Base-by-base conservation (phyloP, 64 coral and sea anemone genomes). In the Montipora cactus region DNA sequence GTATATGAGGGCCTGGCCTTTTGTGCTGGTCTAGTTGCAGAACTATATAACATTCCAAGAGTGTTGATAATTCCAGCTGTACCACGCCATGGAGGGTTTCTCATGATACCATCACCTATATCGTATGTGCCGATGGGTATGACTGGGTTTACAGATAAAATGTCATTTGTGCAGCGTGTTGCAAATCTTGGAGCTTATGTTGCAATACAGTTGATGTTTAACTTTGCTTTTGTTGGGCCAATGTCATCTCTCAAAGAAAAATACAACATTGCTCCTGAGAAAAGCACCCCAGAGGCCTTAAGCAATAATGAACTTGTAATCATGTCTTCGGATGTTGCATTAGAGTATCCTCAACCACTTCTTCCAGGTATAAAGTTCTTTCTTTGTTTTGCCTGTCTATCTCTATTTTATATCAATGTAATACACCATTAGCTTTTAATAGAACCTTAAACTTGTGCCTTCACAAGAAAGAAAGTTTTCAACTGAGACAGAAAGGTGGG, bases 191-290 rank as follows among this genome's bases (percentile, higher is more conserved):
- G 72, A 0, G 59, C 72, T 6, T 92, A 61, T 22, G 47, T 81
- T 3, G 67, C 8, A 45, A 70, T 73, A 59, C 15, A 75, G 8
- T 13, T 9, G 14, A 37, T 37, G 37, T 50, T 79, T 8, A 18
- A 52, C 7, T 3, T 79, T 18, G 5, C 49, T 2, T 4, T 15
- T 10, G 12, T 8, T 7, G 19, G 47, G 19, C 12, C 22, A 51
- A 79, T 79, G 15, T 5, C 48, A 8, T 18, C 46, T 2, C 21
- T 95, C 0, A 91, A 91, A 49, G 19, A 7, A 11, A 87, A 87
- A 87, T 95, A 88, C 69, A 81, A 87, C 48, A 92, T 95, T n/a
- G 91, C 78, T 78, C 89, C 94, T 19, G 94, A 95, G 12, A 77
- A 62, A 44, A 91, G 75, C 51, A 4, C 80, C 4, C 22, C 9